Evolutionary conservation across 2,113 vertebrate genomes (phyloP).

Genomic region (Morone chrysops): DNA sequence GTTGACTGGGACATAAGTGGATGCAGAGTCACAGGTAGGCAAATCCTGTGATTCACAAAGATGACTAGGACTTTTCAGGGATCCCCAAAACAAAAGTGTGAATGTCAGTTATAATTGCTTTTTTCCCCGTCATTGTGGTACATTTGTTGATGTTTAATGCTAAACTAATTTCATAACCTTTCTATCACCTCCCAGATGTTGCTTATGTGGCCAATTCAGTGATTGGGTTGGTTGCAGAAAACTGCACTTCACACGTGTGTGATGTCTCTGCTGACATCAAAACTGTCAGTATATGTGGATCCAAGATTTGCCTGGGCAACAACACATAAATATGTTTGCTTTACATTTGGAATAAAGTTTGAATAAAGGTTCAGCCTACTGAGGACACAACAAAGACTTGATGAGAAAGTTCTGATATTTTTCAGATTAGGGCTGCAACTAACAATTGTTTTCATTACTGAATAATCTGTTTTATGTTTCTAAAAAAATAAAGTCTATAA

Average conservation of each 20-base stretch:
- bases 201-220: rapidly evolving
- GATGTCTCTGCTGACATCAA: rapidly evolving
- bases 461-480: too few relatives aligned
- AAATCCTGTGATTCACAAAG: not conserved
- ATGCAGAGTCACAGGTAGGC: not conserved
- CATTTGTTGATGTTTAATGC: not conserved
- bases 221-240: rapidly evolving
- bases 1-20: not conserved
- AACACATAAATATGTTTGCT: not conserved
- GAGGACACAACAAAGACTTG: not conserved
- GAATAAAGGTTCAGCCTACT: not conserved
- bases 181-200: not conserved
- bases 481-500: too few relatives aligned
- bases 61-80: not conserved
- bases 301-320: not conserved
- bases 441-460: too few relatives aligned
- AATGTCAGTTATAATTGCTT: not conserved
- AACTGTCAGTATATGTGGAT: not conserved
- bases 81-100: not conserved
- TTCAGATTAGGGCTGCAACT: too few relatives aligned
- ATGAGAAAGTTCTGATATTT: not conserved
- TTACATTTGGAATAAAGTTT: not conserved
- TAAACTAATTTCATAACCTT: not conserved
- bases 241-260: not conserved
- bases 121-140: not conserved